Conservation (phyloP, 2,113 vertebrate species). For the Anolis carolinensis region DNA sequence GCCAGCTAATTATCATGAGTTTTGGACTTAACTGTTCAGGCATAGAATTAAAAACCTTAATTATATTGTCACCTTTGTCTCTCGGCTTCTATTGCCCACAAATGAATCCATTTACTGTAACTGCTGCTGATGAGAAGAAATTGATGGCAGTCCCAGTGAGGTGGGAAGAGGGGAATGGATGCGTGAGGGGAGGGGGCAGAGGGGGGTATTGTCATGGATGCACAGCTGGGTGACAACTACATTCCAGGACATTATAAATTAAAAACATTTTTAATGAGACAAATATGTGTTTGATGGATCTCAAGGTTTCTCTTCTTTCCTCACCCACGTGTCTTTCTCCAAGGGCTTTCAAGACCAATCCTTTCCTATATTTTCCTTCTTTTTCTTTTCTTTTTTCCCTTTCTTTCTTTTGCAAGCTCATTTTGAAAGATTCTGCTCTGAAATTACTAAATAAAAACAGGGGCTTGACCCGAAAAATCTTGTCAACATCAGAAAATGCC, state of each 20-base stretch:
- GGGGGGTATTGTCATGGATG: slow-evolving; percentile 63
- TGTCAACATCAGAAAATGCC: background rate
- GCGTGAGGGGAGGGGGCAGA: slow-evolving; percentile 34
- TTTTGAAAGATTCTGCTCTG: background rate
- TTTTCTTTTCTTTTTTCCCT: background rate
- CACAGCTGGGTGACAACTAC: slow-evolving; percentile 74
- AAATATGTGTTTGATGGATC: slow-evolving; percentile 75
- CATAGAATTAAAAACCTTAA: slow-evolving; percentile 99
- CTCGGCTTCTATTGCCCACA: slow-evolving; percentile 78
- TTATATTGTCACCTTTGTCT: slow-evolving; percentile 95
- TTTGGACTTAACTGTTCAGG: slow-evolving; percentile 96
- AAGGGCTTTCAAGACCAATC: slow-evolving; percentile 2
- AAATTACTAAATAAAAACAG: background rate
- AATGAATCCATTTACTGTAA: slow-evolving; percentile 86
- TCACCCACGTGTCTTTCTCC: slow-evolving; percentile 33
- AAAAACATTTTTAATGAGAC: slow-evolving; percentile 81
- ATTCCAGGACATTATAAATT: slow-evolving; percentile 80
- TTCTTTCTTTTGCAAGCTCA: background rate
- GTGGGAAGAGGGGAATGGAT: slow-evolving; percentile 64
- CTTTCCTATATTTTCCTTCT: background rate
- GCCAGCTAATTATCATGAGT: slow-evolving; percentile 94
- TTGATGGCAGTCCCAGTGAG: slow-evolving; percentile 79
- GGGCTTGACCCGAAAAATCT: background rate
- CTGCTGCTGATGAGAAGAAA: slow-evolving; percentile 81
- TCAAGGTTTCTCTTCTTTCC: slow-evolving; percentile 56